Evolutionary conservation across 2,888 invertebrate genomes (phyloP), one percentile per base, ranked within the genome.

Genomic region (Leucania comma): DNA sequence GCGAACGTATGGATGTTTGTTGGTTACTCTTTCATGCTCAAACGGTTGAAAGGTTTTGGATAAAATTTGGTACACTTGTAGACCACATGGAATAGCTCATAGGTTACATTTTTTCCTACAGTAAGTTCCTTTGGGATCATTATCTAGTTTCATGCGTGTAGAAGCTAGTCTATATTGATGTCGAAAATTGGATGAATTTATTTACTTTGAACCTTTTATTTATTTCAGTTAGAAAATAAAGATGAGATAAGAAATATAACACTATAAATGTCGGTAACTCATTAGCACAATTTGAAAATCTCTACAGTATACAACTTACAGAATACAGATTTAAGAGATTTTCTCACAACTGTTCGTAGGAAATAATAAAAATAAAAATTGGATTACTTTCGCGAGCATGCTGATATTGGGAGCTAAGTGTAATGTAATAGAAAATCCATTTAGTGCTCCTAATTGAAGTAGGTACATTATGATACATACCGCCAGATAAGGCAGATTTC

Each of bases 401-500:
- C 48, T 70, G 66, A 68, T 42, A 71, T 59, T 58, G 26, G 51
- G 17, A 66, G 68, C 72, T 74, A 66, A 42, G 26, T 57, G 26
- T 58, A 54, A 66, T 63, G 53, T 10, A 56, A 78, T 65, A 68
- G 72, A 72, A 71, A 68, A 80, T 70, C 75, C 72, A 69, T 77
- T 74, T 77, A 82, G 82, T 83, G 69, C 68, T 82, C 50, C 38
- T 84, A 81, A 81, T 84, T 74, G 74, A 79, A 79, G 75, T 68
- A 75, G 38, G 72, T 72, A 59, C 78, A 68, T 53, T 69, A 66
- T 61, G 76, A 76, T 81, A 75, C 57, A 68, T 67, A 68, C 54
- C 54, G 32, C 57, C 62, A 73, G 84, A 84, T 85, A 85, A 87
- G 62, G 62, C 79, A 88, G 87, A 88, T 87, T 89, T 83, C 85